Percentiles rank a stretch among this genome's conserved stretches.
phyloP scores from a whole-genome alignment of 2,797 vertebrate genomes.

The Avahi laniger region DNA sequence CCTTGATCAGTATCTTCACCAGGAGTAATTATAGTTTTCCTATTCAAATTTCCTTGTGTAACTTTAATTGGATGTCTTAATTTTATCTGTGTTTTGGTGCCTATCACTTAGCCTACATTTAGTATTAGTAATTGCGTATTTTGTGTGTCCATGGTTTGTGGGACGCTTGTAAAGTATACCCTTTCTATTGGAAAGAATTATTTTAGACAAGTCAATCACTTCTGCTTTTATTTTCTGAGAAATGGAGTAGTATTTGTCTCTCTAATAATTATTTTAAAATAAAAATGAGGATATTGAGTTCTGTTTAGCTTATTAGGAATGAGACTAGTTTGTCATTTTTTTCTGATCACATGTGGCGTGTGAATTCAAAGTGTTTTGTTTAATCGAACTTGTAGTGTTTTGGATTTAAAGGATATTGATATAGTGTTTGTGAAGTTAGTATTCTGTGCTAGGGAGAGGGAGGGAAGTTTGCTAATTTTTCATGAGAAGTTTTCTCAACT shows the following conservation, averaged over 20 bases:
- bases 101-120: not conserved
- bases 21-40: constrained; percentile 57
- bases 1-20: constrained; percentile 49
- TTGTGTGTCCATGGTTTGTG: not conserved
- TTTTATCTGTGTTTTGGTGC: constrained; percentile 36
- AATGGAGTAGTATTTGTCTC: not conserved
- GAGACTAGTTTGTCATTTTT: not conserved
- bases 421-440: not conserved
- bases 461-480: constrained; percentile 48
- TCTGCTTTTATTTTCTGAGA: constrained; percentile 36
- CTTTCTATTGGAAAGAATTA: not conserved
- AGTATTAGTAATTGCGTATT: not conserved
- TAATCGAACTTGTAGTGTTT: constrained; percentile 1
- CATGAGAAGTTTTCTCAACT: constrained; percentile 32
- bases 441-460: not conserved
- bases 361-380: constrained; percentile 21
- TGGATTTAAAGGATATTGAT: constrained; percentile 29
- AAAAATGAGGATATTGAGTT: not conserved
- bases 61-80: constrained; percentile 51
- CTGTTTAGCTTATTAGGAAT: not conserved
- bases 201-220: not conserved
- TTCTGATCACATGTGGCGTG: not conserved
- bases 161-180: not conserved
- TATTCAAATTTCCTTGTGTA: constrained; percentile 59
- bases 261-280: constrained; percentile 47